Evolutionary conservation across 2,797 vertebrate species (phyloP).

Genomic region (Taeniopygia guttata): DNA sequence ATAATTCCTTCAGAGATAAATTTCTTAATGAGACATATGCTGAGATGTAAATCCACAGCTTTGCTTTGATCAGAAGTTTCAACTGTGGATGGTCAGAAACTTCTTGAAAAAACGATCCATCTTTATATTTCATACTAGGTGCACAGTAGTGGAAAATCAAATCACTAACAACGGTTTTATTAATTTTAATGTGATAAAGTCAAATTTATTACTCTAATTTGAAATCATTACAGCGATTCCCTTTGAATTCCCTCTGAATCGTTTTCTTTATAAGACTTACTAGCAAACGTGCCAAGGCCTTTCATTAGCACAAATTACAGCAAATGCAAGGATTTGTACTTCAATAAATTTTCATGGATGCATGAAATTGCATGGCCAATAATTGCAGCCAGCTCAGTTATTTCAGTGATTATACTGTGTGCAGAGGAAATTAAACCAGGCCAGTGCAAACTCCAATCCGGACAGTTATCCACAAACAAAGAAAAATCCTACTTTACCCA

Average conservation of each 20-base stretch:
- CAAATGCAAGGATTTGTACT: conserved; percentile 51
- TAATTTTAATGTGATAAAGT: conserved; percentile 55
- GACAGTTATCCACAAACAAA: neutral
- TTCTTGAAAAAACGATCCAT: neutral
- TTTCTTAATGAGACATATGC: neutral
- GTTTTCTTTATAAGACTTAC: neutral
- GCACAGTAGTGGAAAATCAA: conserved; percentile 7
- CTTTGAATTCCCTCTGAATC: conserved; percentile 32
- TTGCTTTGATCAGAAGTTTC: neutral
- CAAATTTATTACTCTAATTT: conserved; percentile 55
- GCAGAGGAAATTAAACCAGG: conserved; percentile 35
- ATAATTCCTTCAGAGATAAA: neutral
- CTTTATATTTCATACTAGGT: neutral
- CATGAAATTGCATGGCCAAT: conserved; percentile 60
- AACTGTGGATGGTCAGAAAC: neutral
- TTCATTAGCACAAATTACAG: conserved; percentile 62
- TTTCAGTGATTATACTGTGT: neutral
- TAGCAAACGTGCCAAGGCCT: conserved; percentile 37
- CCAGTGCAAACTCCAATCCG: neutral
- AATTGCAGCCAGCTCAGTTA: conserved; percentile 45
- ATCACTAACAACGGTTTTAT: conserved; percentile 38
- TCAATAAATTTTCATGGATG: conserved; percentile 59
- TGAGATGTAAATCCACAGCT: neutral
- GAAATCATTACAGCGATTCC: conserved; percentile 46
- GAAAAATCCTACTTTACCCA: neutral